Evolutionary conservation across 2,797 vertebrate genomes (phyloP).

Genomic region (Pseudomugil gertrudae): DNA sequence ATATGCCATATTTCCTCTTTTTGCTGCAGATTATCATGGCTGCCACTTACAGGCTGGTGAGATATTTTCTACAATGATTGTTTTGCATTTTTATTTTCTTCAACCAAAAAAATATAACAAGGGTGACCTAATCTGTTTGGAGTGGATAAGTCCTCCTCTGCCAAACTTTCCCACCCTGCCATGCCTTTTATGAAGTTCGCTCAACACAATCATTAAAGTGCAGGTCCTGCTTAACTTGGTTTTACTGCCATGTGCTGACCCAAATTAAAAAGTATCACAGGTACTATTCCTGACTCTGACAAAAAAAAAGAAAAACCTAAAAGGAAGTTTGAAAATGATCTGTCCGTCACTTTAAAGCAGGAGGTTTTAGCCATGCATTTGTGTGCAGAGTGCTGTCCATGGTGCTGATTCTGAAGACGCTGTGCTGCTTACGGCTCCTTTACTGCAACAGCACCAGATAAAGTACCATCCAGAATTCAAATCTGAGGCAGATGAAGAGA

Average conservation of each 20-base stretch:
- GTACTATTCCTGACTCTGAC: too few relatives aligned
- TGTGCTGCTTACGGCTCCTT: neutral
- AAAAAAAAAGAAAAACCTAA: neutral
- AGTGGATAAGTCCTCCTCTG: too few relatives aligned
- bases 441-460: neutral
- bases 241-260: neutral
- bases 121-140: neutral
- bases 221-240: too few relatives aligned
- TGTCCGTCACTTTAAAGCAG: neutral
- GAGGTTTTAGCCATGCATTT: neutral
- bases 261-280: too few relatives aligned
- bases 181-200: too few relatives aligned
- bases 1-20: too few relatives aligned
- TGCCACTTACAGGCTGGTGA: too few relatives aligned
- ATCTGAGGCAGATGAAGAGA: conserved; percentile 1
- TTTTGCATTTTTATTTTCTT: too few relatives aligned
- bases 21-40: too few relatives aligned
- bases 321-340: neutral
- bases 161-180: too few relatives aligned
- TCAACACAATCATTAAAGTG: too few relatives aligned
- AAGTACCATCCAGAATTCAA: neutral
- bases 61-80: too few relatives aligned
- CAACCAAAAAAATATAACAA: neutral
- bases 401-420: conserved; percentile 5
- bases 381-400: neutral